Evolutionary conservation across 2,797 vertebrate species (phyloP).

Genomic region (Dromococcyx pavoninus): DNA sequence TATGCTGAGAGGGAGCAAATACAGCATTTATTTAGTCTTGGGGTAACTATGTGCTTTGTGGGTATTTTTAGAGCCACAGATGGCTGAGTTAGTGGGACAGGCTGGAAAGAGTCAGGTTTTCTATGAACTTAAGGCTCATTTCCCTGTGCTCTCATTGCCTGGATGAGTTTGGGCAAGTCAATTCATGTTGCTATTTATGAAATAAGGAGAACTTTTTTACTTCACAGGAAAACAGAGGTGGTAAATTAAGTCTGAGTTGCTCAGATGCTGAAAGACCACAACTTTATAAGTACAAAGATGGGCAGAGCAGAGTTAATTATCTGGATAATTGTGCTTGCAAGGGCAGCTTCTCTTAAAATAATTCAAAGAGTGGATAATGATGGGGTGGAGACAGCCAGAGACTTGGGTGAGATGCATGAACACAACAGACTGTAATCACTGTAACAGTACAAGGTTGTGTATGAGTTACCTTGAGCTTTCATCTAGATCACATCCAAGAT

Average conservation of each 20-base stretch:
- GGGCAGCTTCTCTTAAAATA: not conserved
- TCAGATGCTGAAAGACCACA: not conserved
- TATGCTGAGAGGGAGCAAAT: not conserved
- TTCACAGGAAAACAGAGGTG: not conserved
- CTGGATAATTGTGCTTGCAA: not conserved
- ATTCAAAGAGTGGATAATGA: not conserved
- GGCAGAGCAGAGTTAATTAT: not conserved
- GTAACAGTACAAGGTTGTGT: not conserved
- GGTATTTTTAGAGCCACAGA: not conserved
- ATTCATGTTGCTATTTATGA: not conserved
- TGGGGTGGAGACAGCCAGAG: not conserved
- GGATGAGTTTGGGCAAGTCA: not conserved
- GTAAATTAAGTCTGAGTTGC: not conserved
- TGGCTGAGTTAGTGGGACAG: not conserved
- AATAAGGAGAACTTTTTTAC: not conserved
- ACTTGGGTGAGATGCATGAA: not conserved
- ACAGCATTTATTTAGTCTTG: rapidly evolving
- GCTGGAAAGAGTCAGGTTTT: not conserved
- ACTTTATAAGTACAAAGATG: not conserved
- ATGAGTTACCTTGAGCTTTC: not conserved
- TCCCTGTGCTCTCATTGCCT: not conserved
- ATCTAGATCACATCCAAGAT: not conserved
- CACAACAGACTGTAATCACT: not conserved
- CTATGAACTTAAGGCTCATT: not conserved
- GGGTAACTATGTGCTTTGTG: rapidly evolving